Evolutionary conservation across 2,888 invertebrate genomes (phyloP).

Genomic region (Latrodectus hesperus): DNA sequence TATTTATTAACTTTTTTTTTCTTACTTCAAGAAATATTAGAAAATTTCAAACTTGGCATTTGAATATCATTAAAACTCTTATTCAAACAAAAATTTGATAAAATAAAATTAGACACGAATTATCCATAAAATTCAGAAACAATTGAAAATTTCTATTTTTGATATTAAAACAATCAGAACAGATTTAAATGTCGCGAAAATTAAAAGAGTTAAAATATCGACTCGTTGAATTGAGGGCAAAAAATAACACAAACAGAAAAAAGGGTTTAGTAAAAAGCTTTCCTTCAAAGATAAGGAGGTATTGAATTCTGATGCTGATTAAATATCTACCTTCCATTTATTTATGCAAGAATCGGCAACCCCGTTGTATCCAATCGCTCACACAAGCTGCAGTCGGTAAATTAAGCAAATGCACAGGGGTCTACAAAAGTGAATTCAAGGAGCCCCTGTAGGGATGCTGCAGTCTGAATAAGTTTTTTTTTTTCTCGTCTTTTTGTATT

Average conservation of each 20-base stretch:
- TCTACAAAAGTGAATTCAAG: conserved; percentile 67
- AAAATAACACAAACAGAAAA: background rate
- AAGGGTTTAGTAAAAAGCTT: background rate
- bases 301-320: background rate
- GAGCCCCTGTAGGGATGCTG: conserved; percentile 65
- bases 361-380: conserved; percentile 54
- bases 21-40: too few relatives aligned
- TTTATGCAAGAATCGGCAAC: conserved; percentile 51
- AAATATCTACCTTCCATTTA: background rate
- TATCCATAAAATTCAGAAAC: too few relatives aligned
- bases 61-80: too few relatives aligned
- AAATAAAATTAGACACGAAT: too few relatives aligned
- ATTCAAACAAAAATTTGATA: too few relatives aligned
- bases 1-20: too few relatives aligned
- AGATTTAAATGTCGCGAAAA: too few relatives aligned
- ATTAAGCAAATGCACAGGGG: conserved; percentile 69
- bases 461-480: conserved; percentile 51
- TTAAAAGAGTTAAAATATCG: too few relatives aligned
- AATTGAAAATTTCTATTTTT: too few relatives aligned
- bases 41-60: too few relatives aligned
- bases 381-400: conserved; percentile 55
- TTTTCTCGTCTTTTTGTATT: conserved; percentile 19
- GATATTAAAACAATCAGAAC: too few relatives aligned
- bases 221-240: too few relatives aligned
- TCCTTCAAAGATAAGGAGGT: background rate